Base-by-base conservation (phyloP, 2,113 vertebrate genomes). In the Saccopteryx bilineata region DNA sequence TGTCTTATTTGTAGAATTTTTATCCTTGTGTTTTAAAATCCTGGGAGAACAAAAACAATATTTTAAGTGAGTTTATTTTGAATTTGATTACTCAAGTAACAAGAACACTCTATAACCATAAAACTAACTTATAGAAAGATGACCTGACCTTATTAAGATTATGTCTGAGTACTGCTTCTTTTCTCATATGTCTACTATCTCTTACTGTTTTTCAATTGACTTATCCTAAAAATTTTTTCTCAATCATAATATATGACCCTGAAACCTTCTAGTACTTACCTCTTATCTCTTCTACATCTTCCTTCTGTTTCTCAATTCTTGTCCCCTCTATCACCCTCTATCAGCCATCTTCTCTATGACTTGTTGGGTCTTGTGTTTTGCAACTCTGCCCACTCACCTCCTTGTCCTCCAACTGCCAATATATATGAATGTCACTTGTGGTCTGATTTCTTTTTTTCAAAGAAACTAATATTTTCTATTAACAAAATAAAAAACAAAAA, bases 21-120 rank as follows among this genome's bases (percentile, higher is more conserved):
- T n/a, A 72, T 90, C 12, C 33, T 75, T n/a, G 24, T 92, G 26
- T 69, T 76, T 88, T 56, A 63, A 89, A 93, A 89, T 89, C 11
- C 48, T 33, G 6, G 28, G 13, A 93, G 26, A 76, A 93, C 23
- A 76, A 33, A 28, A 92, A 33, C 78, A 58, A 10, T 79, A 88
- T 84, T 93, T 89, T 52, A 93, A 84, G 19, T 58, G 72, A 56
- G 21, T 84, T 78, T 95, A 76, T 93, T 93, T 93, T 79, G 5
- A 65, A 78, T 69, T 95, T 60, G 69, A 78, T 72, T 93, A 48
- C 23, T 69, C 39, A 90, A 79, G 63, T 50, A 84, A 65, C 26
- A 46, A 88, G 68, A 83, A 71, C 69, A 69, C 83, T 82, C 76
- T 92, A 74, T 12, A 92, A 24, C 31, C 48, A 46, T 52, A 83